Percentiles rank a stretch among this genome's conserved stretches.
These are phyloP conservation scores for Apis cerana DNA, from an alignment of 1,140 invertebrate genomes.

Conservation along the genomic window DNA sequence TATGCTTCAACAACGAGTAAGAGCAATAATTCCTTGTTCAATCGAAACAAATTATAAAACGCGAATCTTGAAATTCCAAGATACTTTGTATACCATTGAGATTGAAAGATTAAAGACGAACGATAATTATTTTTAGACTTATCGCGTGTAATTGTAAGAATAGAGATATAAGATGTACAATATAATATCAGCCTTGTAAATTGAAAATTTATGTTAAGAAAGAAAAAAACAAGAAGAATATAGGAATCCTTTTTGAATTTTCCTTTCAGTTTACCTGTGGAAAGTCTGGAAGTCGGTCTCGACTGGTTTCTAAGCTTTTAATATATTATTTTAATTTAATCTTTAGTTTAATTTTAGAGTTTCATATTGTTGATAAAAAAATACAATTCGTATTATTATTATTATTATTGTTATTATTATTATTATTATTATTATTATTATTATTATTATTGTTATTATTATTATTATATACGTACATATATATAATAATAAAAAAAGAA, in stretches of 20 bases:
- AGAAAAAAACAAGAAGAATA: not conserved
- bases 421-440: too few species aligned
- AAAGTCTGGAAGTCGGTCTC: conserved; percentile 1
- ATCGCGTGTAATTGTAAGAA: conserved; percentile 36
- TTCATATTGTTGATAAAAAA: not conserved
- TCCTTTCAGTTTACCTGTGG: conserved; percentile 4
- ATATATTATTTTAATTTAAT: not conserved
- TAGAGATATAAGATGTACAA: conserved; percentile 50
- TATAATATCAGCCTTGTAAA: conserved; percentile 46
- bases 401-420: too few species aligned
- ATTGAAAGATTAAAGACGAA: conserved; percentile 8
- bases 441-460: too few species aligned
- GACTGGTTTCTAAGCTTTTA: not conserved
- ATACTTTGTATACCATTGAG: conserved; percentile 22
- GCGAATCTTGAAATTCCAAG: not conserved
- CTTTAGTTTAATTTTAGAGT: not conserved
- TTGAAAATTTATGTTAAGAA: conserved; percentile 18
- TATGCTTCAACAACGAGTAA: conserved; percentile 33
- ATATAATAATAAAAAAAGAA: not conserved
- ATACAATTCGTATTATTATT: not conserved
- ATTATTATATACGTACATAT: not conserved
- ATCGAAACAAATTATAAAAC: not conserved
- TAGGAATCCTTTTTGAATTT: not conserved
- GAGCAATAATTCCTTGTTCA: not conserved
- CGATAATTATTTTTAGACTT: conserved; percentile 45